phyloP scores from a whole-genome alignment of 2,113 vertebrate genomes.

The Platysternon megacephalum region DNA sequence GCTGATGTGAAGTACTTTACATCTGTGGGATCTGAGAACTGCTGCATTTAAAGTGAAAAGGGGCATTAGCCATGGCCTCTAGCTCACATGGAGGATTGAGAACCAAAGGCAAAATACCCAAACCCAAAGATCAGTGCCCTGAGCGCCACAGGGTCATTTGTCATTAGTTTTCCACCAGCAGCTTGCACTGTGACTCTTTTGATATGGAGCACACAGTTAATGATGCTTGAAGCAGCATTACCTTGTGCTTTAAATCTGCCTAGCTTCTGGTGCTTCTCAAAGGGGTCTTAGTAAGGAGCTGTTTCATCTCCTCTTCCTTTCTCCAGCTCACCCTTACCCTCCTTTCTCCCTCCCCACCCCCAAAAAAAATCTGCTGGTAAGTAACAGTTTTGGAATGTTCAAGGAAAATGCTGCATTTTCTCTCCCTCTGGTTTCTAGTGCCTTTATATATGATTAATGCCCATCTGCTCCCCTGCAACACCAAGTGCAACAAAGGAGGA shows the following conservation, averaged over 20 bases:
- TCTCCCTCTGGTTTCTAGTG: neutral
- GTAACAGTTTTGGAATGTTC: neutral
- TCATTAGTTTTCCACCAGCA: neutral
- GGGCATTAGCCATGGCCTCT: neutral
- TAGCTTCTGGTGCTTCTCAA: neutral
- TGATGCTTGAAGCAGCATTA: neutral
- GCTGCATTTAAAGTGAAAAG: neutral
- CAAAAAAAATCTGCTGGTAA: neutral
- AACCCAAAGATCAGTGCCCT: neutral
- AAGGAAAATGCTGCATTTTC: neutral
- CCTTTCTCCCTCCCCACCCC: too few relatives aligned
- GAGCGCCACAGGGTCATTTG: neutral
- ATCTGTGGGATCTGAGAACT: neutral
- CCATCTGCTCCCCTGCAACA: neutral
- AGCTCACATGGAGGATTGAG: neutral
- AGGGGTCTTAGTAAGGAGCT: neutral
- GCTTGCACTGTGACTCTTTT: neutral
- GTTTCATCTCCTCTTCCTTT: neutral
- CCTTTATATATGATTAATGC: neutral
- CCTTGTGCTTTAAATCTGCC: neutral
- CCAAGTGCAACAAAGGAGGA: fast-evolving
- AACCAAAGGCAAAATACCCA: neutral
- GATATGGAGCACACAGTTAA: neutral
- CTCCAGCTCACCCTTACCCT: too few relatives aligned
- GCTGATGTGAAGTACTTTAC: neutral